A percentile compares a stretch with the other conserved stretches of the same genome.
Conservation (phyloP, 1,140 invertebrate genomes). For the Mya arenaria region DNA sequence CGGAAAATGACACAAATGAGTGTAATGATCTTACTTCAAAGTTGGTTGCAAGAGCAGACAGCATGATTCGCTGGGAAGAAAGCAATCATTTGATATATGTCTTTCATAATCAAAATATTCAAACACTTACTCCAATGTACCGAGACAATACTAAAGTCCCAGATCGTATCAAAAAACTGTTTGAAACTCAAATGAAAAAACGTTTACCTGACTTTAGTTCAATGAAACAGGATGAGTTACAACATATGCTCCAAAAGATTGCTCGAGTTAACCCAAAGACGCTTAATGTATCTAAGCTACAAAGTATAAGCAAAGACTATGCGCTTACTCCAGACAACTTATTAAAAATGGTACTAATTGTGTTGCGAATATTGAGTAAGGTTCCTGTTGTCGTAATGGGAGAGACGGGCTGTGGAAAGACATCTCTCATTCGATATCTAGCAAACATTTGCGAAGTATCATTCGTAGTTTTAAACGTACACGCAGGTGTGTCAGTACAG, state of each 20-base stretch:
- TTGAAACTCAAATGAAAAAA: conserved; percentile 64
- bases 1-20: not conserved
- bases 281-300: not conserved
- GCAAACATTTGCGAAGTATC: conserved; percentile 45
- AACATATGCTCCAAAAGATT: conserved; percentile 54
- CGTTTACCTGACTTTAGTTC: conserved; percentile 41
- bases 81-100: conserved; percentile 66
- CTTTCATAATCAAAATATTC: conserved; percentile 64
- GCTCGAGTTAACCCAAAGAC: conserved; percentile 19
- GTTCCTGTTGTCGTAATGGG: conserved; percentile 76
- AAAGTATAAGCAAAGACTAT: conserved; percentile 52
- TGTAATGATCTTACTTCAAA: not conserved
- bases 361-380: conserved; percentile 55
- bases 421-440: conserved; percentile 62
- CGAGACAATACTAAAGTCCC: conserved; percentile 54
- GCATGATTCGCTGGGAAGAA: conserved; percentile 68
- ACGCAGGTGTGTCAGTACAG: conserved; percentile 59
- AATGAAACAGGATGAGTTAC: conserved; percentile 43
- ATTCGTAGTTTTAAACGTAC: conserved; percentile 61
- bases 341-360: conserved; percentile 67
- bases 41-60: conserved; percentile 17
- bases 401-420: conserved; percentile 76
- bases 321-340: conserved; percentile 68
- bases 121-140: conserved; percentile 64
- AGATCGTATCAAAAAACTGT: conserved; percentile 46